phyloP scores from a whole-genome alignment of 2,888 invertebrate genomes.

The Aquatica leii region DNA sequence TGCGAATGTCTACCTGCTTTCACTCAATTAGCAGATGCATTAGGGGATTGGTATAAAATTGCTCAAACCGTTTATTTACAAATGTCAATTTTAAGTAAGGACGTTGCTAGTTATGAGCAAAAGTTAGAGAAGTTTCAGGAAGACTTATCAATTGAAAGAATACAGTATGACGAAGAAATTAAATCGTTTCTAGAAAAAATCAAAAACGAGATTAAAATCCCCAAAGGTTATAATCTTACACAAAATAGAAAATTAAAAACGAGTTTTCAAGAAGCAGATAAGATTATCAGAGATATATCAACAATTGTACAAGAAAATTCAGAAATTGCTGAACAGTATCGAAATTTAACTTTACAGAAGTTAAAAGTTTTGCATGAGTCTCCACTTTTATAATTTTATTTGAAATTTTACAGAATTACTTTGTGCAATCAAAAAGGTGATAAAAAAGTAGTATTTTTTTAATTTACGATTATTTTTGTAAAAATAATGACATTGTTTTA shows the following conservation, averaged over 20 bases:
- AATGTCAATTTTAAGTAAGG: constrained; percentile 82
- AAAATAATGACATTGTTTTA: no score
- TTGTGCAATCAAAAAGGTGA: no score
- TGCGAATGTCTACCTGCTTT: constrained; percentile 78
- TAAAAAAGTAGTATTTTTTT: no score
- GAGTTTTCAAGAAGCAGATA: constrained; percentile 48
- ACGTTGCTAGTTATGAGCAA: constrained; percentile 66
- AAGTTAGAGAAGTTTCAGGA: constrained; percentile 61
- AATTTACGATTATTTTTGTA: no score
- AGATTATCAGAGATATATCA: constrained; percentile 57
- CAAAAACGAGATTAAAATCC: constrained; percentile 44
- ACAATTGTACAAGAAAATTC: constrained; percentile 59
- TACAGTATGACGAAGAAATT: constrained; percentile 52
- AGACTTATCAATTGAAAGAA: constrained; percentile 49
- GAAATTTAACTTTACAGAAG: constrained; percentile 20
- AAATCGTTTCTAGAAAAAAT: constrained; percentile 39
- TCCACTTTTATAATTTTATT: no score
- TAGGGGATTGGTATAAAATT: constrained; percentile 89
- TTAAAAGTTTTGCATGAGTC: not conserved
- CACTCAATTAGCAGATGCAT: constrained; percentile 77
- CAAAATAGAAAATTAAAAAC: constrained; percentile 52
- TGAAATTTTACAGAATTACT: no score
- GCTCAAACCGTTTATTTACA: constrained; percentile 87
- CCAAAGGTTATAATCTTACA: constrained; percentile 43
- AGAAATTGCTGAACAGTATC: constrained; percentile 51